Evolutionary conservation across 2,888 invertebrate species (phyloP).

Genomic region (Dasypogon diadema): DNA sequence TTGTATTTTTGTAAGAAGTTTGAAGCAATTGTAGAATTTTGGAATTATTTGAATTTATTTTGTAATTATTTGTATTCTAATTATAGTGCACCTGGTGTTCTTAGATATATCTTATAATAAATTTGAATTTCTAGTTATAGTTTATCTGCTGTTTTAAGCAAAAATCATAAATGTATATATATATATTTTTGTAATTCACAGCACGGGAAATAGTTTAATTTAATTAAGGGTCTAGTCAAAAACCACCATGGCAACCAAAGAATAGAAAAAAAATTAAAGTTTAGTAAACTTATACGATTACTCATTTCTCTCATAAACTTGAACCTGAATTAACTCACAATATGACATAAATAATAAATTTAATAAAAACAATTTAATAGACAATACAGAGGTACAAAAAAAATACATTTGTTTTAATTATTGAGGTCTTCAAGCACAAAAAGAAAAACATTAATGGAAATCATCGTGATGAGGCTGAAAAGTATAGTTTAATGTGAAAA

Average conservation of each 20-base stretch:
- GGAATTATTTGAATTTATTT: no score
- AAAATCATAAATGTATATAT: no score
- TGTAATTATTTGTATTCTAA: no score
- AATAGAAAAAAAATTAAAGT: neutral
- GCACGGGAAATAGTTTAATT: no score
- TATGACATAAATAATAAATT: neutral
- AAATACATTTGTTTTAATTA: neutral
- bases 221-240: no score
- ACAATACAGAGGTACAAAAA: constrained; percentile 16
- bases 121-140: no score
- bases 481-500: neutral
- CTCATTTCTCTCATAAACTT: neutral
- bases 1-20: no score
- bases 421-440: neutral
- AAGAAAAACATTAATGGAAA: neutral
- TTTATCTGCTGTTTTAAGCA: no score
- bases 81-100: no score
- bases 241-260: neutral
- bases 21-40: no score
- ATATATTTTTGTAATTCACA: no score
- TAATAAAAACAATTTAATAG: neutral
- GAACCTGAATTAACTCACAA: neutral
- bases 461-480: neutral
- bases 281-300: neutral
- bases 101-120: no score